Conservation (phyloP, 2,797 vertebrate genomes). For the Takifugu ocellatus region DNA sequence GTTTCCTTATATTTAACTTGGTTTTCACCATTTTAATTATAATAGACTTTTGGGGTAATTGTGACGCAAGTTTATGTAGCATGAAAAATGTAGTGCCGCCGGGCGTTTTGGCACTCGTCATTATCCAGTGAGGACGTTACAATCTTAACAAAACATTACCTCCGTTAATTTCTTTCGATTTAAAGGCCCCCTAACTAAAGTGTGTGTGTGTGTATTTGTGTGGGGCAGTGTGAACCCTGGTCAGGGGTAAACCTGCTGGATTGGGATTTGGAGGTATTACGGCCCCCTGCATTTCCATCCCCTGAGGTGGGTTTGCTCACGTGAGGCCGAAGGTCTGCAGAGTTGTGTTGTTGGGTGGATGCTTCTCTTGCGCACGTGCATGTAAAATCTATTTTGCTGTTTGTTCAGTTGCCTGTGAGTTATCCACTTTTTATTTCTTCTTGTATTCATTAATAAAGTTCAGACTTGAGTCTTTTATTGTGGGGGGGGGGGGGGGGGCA, state of each 20-base stretch:
- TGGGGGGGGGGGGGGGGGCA: too few relatives aligned
- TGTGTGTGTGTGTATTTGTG: slow-evolving; percentile 28
- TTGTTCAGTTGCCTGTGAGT: too few relatives aligned
- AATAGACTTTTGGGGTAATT: neutral
- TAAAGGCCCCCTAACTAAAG: slow-evolving; percentile 8
- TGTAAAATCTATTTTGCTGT: too few relatives aligned
- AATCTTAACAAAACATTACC: too few relatives aligned
- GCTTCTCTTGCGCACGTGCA: too few relatives aligned
- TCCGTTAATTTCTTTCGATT: too few relatives aligned
- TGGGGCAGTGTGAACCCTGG: slow-evolving; percentile 39
- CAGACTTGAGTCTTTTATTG: too few relatives aligned
- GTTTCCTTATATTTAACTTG: too few relatives aligned
- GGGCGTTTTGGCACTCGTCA: too few relatives aligned
- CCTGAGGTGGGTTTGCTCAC: slow-evolving; percentile 38
- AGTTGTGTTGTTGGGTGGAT: neutral
- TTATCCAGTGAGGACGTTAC: too few relatives aligned
- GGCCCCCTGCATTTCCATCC: slow-evolving; percentile 57
- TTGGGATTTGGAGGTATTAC: slow-evolving; percentile 87
- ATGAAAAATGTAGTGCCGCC: neutral
- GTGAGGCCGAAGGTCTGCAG: neutral
- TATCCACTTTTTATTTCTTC: too few relatives aligned
- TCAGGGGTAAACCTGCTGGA: slow-evolving; percentile 81
- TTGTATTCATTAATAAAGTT: too few relatives aligned
- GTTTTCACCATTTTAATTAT: neutral
- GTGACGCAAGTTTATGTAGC: neutral